These are phyloP conservation scores for Carlito syrichta DNA, from an alignment of 2,113 vertebrate species.

Conservation along the genomic window DNA sequence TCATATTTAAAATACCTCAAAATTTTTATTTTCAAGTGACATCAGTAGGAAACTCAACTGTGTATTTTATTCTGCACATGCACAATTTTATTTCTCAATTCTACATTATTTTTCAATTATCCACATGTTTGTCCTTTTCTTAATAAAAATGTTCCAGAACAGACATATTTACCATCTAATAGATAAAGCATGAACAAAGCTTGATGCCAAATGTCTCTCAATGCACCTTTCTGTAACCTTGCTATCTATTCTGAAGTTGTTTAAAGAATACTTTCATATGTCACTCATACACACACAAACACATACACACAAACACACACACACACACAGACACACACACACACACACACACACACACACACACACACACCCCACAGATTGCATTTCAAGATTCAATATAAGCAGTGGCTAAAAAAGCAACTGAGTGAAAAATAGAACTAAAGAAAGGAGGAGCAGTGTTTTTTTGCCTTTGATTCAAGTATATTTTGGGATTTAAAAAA, in stretches of 20 bases:
- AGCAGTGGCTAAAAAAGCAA: not conserved
- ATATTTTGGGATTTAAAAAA: conserved; percentile 15
- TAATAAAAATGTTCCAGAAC: not conserved
- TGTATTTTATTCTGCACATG: not conserved
- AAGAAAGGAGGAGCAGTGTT: not conserved
- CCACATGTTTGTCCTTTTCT: not conserved
- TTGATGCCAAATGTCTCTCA: not conserved
- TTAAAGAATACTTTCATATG: not conserved
- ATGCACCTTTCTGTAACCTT: not conserved
- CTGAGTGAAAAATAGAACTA: not conserved
- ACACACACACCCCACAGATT: not conserved
- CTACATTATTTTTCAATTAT: not conserved
- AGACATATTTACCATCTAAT: not conserved
- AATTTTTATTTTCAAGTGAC: too few species aligned
- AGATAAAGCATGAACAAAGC: not conserved
- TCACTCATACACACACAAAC: not conserved
- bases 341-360: not conserved
- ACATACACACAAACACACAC: not conserved
- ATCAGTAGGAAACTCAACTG: not conserved
- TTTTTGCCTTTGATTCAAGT: not conserved
- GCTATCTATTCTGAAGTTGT: not conserved
- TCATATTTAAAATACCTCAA: not conserved
- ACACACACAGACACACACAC: not conserved
- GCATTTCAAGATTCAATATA: not conserved
- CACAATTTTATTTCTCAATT: not conserved